phyloP scores from a whole-genome alignment of 2,888 invertebrate species.

The Chalcis sispes region DNA sequence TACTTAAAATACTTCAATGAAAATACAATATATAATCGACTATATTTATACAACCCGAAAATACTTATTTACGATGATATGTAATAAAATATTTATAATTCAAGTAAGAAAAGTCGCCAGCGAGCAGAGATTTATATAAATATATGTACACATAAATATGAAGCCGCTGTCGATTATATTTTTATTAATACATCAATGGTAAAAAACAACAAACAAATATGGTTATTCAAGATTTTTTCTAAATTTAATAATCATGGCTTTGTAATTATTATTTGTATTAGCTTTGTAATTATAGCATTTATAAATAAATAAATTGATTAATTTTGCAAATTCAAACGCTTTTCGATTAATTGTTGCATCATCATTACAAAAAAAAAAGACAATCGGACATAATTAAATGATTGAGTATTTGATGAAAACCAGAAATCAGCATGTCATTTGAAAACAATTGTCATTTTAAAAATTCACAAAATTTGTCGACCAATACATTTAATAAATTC shows the following conservation, averaged over 20 bases:
- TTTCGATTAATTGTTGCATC: constrained; percentile 15
- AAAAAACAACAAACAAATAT: constrained; percentile 31
- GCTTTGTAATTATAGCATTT: constrained; percentile 8
- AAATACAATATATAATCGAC: constrained; percentile 33
- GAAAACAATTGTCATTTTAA: no score
- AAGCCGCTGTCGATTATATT: constrained; percentile 49
- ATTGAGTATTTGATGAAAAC: constrained; percentile 7
- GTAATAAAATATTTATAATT: constrained; percentile 43
- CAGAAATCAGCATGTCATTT: no score
- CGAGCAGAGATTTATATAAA: constrained; percentile 51
- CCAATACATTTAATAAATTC: no score
- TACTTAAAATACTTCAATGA: constrained; percentile 40
- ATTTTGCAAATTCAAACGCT: background rate
- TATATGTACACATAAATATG: constrained; percentile 46
- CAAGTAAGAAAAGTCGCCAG: constrained; percentile 51
- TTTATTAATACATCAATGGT: constrained; percentile 50
- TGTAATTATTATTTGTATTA: background rate
- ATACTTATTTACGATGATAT: constrained; percentile 6
- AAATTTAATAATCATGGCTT: background rate
- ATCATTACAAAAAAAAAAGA: constrained; percentile 31
- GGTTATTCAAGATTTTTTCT: constrained; percentile 28
- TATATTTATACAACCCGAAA: constrained; percentile 1
- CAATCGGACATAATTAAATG: constrained; percentile 32
- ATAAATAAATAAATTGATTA: constrained; percentile 37
- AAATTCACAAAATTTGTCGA: no score